Percentiles rank a stretch among this genome's conserved stretches.
Evolutionary conservation across 2,797 vertebrate species (phyloP).

Genomic region (Sebastes kiyomatsui): DNA sequence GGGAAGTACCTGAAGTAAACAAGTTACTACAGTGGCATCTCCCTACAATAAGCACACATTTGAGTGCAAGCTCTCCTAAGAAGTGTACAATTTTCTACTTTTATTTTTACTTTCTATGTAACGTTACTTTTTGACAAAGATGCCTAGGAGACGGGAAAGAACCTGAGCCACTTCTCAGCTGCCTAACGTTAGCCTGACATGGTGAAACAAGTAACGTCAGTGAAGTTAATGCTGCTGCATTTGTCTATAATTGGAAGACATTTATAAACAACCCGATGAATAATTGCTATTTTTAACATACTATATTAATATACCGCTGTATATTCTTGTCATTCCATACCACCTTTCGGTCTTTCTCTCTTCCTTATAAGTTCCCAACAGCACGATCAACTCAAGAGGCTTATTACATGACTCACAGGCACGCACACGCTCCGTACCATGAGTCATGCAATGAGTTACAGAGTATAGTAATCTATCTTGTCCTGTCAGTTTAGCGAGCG

Average conservation of each 20-base stretch:
- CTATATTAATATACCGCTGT: background rate
- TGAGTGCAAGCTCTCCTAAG: too few species aligned
- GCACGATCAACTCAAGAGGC: conserved; percentile 26
- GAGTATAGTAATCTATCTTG: conserved; percentile 63
- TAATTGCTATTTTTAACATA: conserved; percentile 8
- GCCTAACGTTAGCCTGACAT: accelerated
- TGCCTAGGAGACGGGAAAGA: too few species aligned
- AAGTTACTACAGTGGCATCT: too few species aligned
- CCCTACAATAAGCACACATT: too few species aligned
- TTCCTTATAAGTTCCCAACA: conserved; percentile 23
- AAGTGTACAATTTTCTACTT: too few species aligned
- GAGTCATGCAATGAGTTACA: conserved; percentile 51
- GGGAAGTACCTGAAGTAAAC: too few species aligned
- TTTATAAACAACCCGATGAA: background rate
- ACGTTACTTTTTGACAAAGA: too few species aligned
- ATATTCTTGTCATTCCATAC: background rate
- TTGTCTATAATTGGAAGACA: background rate
- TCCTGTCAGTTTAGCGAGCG: conserved; percentile 52
- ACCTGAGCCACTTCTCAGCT: too few species aligned
- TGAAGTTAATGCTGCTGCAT: too few species aligned
- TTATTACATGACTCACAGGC: conserved; percentile 45
- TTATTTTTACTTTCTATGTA: too few species aligned
- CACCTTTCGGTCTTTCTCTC: conserved; percentile 14
- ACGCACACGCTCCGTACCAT: conserved; percentile 13
- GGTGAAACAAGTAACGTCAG: too few species aligned